Base-by-base conservation (phyloP, 1,140 invertebrate genomes). In the Pseudoatta argentina region DNA sequence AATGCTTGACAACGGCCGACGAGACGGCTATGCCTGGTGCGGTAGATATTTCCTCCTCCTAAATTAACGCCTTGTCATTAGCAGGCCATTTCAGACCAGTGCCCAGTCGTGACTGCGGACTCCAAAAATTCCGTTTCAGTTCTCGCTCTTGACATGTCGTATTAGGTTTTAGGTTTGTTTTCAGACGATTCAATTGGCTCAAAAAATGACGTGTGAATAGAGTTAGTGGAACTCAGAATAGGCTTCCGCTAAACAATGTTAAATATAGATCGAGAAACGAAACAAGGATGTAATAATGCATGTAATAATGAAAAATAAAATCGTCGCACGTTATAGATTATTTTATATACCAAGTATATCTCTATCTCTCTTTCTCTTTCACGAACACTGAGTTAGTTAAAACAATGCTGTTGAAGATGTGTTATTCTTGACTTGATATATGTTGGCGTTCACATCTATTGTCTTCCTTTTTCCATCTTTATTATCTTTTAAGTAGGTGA, bases 11-110 rank as follows among this genome's bases (percentile, higher is more conserved):
- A 87, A 87, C 66, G 75, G 88, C 78, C 85, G 82, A 86, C 89
- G 83, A 89, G 87, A 87, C 89, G 78, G 86, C 82, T 88, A 73
- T 88, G 85, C 86, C 89, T 87, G 48, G 61, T 18, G 77, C 83
- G 81, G 79, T 81, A 87, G 87, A 86, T 83, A 88, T 92, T 91
- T 92, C 88, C 91, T 91, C 87, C 85, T 87, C 91, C 89, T 92
- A 90, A 93, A 94, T 94, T 93, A 94, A 92, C 92, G 93, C 91
- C 92, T 93, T 91, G 91, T 94, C 93, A 93, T 94, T 94, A 94
- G 89, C 79, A 90, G 86, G 86, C 30, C 64, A 16, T 87, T 81
- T 73, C 83, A 21, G 75, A 73, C 85, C 59, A 83, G 53, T 48
- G 39, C 66, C 76, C 14, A 55, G 87, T 89, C 75, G 39, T 67